Evolutionary conservation across 1,140 invertebrate genomes (phyloP).

Genomic region (Drosophila trapezifrons): DNA sequence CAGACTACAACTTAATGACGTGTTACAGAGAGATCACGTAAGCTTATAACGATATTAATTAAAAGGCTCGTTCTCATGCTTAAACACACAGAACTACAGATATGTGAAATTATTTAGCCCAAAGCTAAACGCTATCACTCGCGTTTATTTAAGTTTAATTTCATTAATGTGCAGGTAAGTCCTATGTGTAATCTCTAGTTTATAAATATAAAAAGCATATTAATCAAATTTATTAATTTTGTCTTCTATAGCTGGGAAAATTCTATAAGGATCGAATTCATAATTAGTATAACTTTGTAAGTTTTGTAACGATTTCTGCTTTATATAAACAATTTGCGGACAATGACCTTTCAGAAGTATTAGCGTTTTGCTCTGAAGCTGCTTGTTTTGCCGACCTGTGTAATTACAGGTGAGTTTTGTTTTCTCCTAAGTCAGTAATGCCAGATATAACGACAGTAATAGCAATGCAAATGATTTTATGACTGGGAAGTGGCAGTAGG

Average conservation of each 20-base stretch:
- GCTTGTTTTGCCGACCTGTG: neutral
- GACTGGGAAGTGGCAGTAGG: conserved; percentile 1
- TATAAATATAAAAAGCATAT: too few relatives aligned
- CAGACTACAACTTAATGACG: neutral
- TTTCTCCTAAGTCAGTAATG: conserved; percentile 1
- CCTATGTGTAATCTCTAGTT: too few relatives aligned
- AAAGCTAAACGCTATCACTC: too few relatives aligned
- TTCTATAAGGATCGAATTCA: too few relatives aligned
- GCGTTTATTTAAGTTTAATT: too few relatives aligned
- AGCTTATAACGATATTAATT: neutral
- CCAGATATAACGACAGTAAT: conserved; percentile 5
- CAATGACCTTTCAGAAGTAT: neutral
- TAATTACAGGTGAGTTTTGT: neutral
- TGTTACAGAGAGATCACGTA: neutral
- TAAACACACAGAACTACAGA: too few relatives aligned
- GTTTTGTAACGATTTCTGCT: neutral
- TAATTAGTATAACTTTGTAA: too few relatives aligned
- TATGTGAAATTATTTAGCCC: too few relatives aligned
- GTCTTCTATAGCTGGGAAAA: too few relatives aligned
- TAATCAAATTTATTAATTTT: too few relatives aligned
- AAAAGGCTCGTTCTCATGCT: neutral
- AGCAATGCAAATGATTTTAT: neutral
- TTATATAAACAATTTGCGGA: neutral
- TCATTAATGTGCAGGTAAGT: too few relatives aligned
- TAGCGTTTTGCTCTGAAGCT: neutral